Evolutionary conservation across 2,888 invertebrate genomes (phyloP), one percentile per base, ranked within the genome.

Genomic region (Leptinotarsa haldemani): DNA sequence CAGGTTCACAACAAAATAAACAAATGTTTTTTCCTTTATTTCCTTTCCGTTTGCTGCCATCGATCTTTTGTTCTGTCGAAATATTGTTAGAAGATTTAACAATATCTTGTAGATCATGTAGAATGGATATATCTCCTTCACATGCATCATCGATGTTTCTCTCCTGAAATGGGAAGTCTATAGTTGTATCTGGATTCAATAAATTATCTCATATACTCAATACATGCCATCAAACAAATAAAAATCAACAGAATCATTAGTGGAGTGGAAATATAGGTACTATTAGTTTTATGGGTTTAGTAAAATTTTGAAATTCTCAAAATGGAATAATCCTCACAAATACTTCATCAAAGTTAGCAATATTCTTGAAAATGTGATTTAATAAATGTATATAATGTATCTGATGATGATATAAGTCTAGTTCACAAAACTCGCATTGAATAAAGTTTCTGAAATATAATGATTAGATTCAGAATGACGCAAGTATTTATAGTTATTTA

Each of bases 1-100:
- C 22, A 58, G 22, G 58, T 58, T 58, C 58, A n/a, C 58, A 58
- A 58, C n/a, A n/a, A 18, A 22, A 58, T 18, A 58, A 58, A 58
- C 16, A 18, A 18, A 58, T 20, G 18, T 58, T 58, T 18, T 58
- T 58, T 58, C 20, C n/a, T 18, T 58, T 58, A 58, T 18, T 18
- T 18, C 22, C 58, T 1, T 20, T 58, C 4, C 22, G 20, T 22
- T 58, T 58, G 3, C 25, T 7, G 4, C 18, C 58, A 25, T 58
- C 4, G 13, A 25, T 58, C 16, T 58, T 58, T 12, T n/a, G 16
- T 0, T 58, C 58, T 20, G 16, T 58, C 0, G 18, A 58, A 58
- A 58, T 18, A 58, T 25, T 25, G 16, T 58, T 1, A 18, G 16
- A 20, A 58, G 16, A n/a, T n/a, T 25, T 7, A 53, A 0, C 2